phyloP scores from a whole-genome alignment of 1,140 invertebrate genomes.

The Drosophila sucinea region DNA sequence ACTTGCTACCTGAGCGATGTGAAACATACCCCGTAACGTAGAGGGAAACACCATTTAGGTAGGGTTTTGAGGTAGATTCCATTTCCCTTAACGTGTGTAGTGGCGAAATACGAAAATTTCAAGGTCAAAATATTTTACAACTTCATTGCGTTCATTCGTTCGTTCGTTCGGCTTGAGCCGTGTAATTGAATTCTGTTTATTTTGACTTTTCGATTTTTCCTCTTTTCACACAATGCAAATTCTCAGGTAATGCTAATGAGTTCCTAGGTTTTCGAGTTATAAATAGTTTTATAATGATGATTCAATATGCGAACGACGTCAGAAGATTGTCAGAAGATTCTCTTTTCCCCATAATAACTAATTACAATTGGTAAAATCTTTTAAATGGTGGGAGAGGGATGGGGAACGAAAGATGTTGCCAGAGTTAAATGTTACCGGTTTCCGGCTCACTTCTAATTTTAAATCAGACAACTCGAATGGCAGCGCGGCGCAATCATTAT shows the following conservation, averaged over 20 bases:
- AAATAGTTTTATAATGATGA: conserved; percentile 61
- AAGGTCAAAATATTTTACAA: conserved; percentile 69
- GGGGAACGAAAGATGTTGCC: not conserved
- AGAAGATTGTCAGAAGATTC: conserved; percentile 20
- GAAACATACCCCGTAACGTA: no score
- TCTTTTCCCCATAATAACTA: conserved; percentile 44
- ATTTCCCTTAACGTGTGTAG: conserved; percentile 23
- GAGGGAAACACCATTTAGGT: not conserved
- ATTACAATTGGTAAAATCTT: conserved; percentile 51
- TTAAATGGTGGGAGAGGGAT: conserved; percentile 28
- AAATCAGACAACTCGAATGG: conserved; percentile 58
- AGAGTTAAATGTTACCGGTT: conserved; percentile 53
- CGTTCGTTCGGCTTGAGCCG: conserved; percentile 12
- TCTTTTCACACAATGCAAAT: conserved; percentile 56
- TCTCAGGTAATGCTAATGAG: conserved; percentile 71
- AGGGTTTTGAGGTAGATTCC: conserved; percentile 6
- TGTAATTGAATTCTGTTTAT: conserved; percentile 74
- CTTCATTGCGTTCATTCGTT: conserved; percentile 52
- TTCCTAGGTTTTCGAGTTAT: conserved; percentile 52
- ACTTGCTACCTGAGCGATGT: conserved; percentile 6
- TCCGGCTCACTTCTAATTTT: conserved; percentile 76
- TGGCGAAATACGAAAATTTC: conserved; percentile 22
- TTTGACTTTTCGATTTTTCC: conserved; percentile 72
- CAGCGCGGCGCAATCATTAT: conserved; percentile 22
- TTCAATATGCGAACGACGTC: conserved; percentile 44